Percentiles rank a stretch among this genome's conserved stretches.
Evolutionary conservation across 2,888 invertebrate species (phyloP).

Genomic region (Cynaeus angustus): DNA sequence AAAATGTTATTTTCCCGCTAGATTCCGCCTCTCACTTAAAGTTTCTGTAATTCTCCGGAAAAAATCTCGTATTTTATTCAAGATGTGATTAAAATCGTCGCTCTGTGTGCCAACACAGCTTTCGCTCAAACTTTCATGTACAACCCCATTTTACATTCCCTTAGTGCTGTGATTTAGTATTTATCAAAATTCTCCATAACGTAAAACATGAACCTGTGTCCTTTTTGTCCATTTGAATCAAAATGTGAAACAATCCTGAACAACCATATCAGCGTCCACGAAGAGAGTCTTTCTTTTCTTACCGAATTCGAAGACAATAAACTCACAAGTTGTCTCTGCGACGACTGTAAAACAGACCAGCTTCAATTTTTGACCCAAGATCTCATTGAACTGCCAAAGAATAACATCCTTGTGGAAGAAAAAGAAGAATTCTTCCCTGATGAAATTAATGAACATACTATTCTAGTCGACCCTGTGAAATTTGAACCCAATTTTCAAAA

Average conservation of each 20-base stretch:
- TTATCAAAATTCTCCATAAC: background rate
- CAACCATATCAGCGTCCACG: slow-evolving; percentile 21
- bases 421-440: slow-evolving; percentile 20
- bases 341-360: slow-evolving; percentile 1
- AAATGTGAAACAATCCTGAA: slow-evolving; percentile 18
- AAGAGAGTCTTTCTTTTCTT: slow-evolving; percentile 2
- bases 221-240: slow-evolving; percentile 19
- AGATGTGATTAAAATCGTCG: no score
- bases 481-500: slow-evolving; percentile 11
- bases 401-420: slow-evolving; percentile 3
- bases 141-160: slow-evolving; percentile 7
- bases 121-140: background rate
- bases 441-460: slow-evolving; percentile 12
- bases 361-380: background rate
- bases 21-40: background rate
- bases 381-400: background rate
- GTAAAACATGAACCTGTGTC: slow-evolving; percentile 13
- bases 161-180: slow-evolving; percentile 1
- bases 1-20: slow-evolving; percentile 1
- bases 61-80: no score
- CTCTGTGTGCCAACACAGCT: no score
- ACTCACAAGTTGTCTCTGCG: slow-evolving; percentile 12
- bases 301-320: slow-evolving; percentile 9
- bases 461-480: slow-evolving; percentile 20
- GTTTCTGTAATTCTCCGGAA: no score